phyloP scores from a whole-genome alignment of 2,888 invertebrate genomes.

The Dorcus parallelipipedus region DNA sequence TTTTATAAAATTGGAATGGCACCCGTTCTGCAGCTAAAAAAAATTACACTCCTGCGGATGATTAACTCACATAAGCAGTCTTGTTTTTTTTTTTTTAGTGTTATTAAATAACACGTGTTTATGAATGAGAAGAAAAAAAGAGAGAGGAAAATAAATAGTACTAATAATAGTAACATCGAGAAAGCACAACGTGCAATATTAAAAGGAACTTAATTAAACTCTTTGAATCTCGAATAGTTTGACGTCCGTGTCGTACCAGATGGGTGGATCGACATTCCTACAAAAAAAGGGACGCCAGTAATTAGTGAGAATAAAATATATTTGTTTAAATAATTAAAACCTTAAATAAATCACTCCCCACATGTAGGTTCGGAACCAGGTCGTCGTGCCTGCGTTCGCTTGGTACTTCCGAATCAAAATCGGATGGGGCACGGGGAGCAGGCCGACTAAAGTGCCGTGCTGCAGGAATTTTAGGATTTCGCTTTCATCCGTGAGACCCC shows the following conservation, averaged over 20 bases:
- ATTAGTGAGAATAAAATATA: background rate
- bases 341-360: slow-evolving; percentile 99
- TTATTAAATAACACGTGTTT: too few species aligned
- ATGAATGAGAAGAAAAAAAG: too few species aligned
- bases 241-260: slow-evolving; percentile 99
- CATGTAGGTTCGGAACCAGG: slow-evolving; percentile 99
- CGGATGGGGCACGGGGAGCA: slow-evolving; percentile 98
- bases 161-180: too few species aligned
- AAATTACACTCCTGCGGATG: too few species aligned
- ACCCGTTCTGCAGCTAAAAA: too few species aligned
- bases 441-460: slow-evolving; percentile 95
- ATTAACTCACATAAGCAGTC: too few species aligned
- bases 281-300: slow-evolving; percentile 10
- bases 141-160: too few species aligned
- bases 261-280: slow-evolving; percentile 97
- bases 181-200: too few species aligned
- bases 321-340: slow-evolving; percentile 47
- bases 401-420: slow-evolving; percentile 99
- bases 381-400: slow-evolving; percentile 96
- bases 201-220: slow-evolving; percentile 52
- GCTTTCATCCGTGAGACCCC: slow-evolving; percentile 97
- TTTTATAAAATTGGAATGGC: too few species aligned
- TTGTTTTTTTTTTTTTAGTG: too few species aligned
- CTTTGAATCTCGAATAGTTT: slow-evolving; percentile 98
- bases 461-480: slow-evolving; percentile 98